Percentiles rank a stretch among this genome's conserved stretches.
Conservation (phyloP, 2,888 invertebrate genomes). For the Troides helena region DNA sequence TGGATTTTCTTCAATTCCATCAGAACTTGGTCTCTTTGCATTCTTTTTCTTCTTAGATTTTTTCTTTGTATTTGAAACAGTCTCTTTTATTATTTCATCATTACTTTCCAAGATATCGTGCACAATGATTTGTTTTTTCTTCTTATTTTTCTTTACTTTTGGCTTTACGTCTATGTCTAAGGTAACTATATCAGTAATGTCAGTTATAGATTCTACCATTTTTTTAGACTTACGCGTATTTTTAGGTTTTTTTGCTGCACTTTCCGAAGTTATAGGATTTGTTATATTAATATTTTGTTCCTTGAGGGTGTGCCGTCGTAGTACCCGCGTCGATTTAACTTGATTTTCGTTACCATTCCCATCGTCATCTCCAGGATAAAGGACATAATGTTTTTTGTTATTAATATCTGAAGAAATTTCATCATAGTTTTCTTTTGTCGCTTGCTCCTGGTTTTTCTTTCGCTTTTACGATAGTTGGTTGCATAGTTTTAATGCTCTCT, state of each 20-base stretch:
- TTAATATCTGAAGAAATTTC: conserved; percentile 32
- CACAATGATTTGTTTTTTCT: conserved; percentile 42
- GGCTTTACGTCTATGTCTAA: conserved; percentile 33
- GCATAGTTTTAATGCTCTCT: conserved; percentile 36
- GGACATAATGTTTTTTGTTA: conserved; percentile 63
- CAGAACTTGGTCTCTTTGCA: conserved; percentile 42
- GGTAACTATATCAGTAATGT: conserved; percentile 17
- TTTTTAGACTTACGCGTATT: conserved; percentile 51
- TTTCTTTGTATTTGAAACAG: conserved; percentile 35
- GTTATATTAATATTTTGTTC: conserved; percentile 44
- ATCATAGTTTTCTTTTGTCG: conserved; percentile 48
- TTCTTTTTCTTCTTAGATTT: conserved; percentile 52
- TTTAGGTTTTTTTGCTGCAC: conserved; percentile 39
- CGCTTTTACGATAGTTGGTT: conserved; percentile 40
- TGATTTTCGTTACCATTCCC: conserved; percentile 33
- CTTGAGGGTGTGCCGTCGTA: conserved; percentile 50
- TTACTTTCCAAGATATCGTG: conserved; percentile 23
- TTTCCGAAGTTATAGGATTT: conserved; percentile 33
- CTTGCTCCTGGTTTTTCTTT: conserved; percentile 55
- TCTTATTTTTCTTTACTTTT: conserved; percentile 39
- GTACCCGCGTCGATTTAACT: conserved; percentile 36
- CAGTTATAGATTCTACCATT: conserved; percentile 34
- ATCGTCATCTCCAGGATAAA: conserved; percentile 56
- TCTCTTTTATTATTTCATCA: conserved; percentile 30
- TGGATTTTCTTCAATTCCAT: conserved; percentile 32